Conservation (phyloP, 2,888 invertebrate genomes). For the Drosophila paramelanica region DNA sequence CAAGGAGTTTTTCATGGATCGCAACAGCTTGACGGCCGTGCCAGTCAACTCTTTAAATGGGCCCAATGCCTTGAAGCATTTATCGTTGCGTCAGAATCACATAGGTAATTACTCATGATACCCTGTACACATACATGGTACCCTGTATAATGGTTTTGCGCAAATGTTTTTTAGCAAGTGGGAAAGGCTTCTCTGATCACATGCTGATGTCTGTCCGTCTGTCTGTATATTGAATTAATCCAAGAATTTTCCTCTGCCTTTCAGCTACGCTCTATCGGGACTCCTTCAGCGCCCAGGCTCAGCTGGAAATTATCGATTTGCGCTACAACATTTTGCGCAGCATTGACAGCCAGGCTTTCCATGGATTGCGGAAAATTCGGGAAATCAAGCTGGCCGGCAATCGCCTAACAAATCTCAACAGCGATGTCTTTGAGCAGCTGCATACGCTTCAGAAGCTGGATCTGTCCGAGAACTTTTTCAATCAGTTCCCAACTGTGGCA, state of each 20-base stretch:
- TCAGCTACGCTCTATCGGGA: slow-evolving; percentile 89
- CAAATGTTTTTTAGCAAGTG: no score
- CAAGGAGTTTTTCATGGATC: slow-evolving; percentile 91
- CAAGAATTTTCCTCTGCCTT: no score
- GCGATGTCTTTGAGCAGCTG: slow-evolving; percentile 92
- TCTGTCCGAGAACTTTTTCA: slow-evolving; percentile 94
- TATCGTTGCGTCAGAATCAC: slow-evolving; percentile 91
- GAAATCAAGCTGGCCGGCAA: slow-evolving; percentile 91
- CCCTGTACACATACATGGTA: not conserved
- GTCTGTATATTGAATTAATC: not conserved
- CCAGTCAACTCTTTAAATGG: slow-evolving; percentile 93
- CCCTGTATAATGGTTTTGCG: no score
- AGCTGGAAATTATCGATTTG: slow-evolving; percentile 91
- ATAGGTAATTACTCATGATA: slow-evolving; percentile 87
- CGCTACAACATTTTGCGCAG: slow-evolving; percentile 91
- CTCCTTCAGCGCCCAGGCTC: slow-evolving; percentile 89
- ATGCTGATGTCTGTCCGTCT: no score
- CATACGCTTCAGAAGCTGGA: slow-evolving; percentile 92
- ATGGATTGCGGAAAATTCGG: slow-evolving; percentile 88
- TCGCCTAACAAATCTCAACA: slow-evolving; percentile 91
- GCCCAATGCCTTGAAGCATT: slow-evolving; percentile 89
- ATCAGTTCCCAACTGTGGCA: slow-evolving; percentile 92
- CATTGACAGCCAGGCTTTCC: slow-evolving; percentile 91
- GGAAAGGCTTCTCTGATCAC: no score
- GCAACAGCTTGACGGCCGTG: slow-evolving; percentile 91